Conservation (phyloP, 2,113 vertebrate genomes). For the Mobula birostris region DNA sequence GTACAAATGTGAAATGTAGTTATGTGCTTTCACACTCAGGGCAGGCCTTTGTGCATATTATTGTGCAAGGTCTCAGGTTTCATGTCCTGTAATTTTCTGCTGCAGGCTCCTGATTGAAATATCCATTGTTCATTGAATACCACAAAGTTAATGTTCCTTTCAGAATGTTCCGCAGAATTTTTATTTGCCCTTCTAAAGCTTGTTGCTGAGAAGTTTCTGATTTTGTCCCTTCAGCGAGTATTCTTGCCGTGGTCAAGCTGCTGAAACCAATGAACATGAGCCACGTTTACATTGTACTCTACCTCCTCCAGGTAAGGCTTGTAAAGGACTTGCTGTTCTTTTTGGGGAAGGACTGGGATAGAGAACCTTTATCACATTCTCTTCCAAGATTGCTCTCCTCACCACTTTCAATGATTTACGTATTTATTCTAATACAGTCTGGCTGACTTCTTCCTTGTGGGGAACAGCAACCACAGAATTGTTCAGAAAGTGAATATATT, state of each 20-base stretch:
- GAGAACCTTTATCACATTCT: neutral
- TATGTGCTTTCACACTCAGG: too few relatives aligned
- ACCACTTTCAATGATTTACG: neutral
- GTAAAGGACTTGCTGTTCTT: neutral
- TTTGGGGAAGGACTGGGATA: too few relatives aligned
- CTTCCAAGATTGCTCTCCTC: neutral
- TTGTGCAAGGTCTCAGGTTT: too few relatives aligned
- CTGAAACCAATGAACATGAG: slow-evolving; percentile 44
- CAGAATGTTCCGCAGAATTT: too few relatives aligned
- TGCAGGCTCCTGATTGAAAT: too few relatives aligned
- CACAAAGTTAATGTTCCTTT: too few relatives aligned
- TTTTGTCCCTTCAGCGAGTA: slow-evolving; percentile 51
- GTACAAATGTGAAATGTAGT: too few relatives aligned
- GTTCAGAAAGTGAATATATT: neutral
- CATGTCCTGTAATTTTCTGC: too few relatives aligned
- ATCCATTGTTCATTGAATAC: too few relatives aligned
- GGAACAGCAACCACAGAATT: neutral
- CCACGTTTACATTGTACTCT: slow-evolving; percentile 53
- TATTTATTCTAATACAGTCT: neutral
- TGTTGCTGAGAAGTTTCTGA: neutral
- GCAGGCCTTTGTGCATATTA: too few relatives aligned
- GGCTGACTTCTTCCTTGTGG: neutral
- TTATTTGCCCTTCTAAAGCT: neutral
- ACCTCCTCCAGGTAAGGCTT: slow-evolving; percentile 62
- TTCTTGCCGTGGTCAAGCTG: slow-evolving; percentile 57